Percentiles rank a stretch among this genome's conserved stretches.
Conservation (phyloP, 1,140 invertebrate species). For the Zaprionus vittiger region DNA sequence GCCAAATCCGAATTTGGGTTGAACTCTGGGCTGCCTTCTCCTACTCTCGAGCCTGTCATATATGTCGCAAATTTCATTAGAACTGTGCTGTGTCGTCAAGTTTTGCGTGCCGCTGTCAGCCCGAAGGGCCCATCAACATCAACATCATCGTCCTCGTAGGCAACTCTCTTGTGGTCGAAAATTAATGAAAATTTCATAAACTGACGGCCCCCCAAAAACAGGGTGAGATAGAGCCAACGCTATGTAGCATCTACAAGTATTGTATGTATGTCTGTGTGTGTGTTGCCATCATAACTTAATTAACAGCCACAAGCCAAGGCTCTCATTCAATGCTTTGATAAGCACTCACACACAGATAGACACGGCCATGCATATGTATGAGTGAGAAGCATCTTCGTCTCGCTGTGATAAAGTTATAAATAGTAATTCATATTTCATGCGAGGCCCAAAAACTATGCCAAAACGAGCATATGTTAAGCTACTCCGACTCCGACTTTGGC, state of each 20-base stretch:
- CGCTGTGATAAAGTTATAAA: constrained; percentile 74
- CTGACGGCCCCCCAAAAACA: constrained; percentile 55
- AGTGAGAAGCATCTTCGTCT: constrained; percentile 26
- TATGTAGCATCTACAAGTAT: not conserved
- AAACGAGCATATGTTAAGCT: constrained; percentile 71
- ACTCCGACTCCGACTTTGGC: not conserved
- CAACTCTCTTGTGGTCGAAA: constrained; percentile 78
- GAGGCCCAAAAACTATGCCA: constrained; percentile 68
- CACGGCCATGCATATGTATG: constrained; percentile 6
- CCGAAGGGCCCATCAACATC: constrained; percentile 64
- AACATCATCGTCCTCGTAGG: constrained; percentile 34
- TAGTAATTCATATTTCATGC: constrained; percentile 72
- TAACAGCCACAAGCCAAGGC: constrained; percentile 69
- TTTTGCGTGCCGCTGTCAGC: constrained; percentile 76
- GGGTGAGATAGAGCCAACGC: not conserved
- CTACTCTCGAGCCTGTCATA: constrained; percentile 55
- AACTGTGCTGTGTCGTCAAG: constrained; percentile 77
- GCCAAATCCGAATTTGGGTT: not conserved
- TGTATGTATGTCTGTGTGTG: constrained; percentile 19
- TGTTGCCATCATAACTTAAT: constrained; percentile 81
- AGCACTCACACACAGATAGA: constrained; percentile 29
- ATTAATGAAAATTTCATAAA: constrained; percentile 83
- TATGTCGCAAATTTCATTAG: constrained; percentile 80
- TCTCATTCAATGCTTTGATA: constrained; percentile 54
- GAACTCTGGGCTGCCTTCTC: not conserved